Evolutionary conservation across 2,888 invertebrate species (phyloP), one percentile per base, ranked within the genome.

Genomic region (Hypselothyrea guttata): DNA sequence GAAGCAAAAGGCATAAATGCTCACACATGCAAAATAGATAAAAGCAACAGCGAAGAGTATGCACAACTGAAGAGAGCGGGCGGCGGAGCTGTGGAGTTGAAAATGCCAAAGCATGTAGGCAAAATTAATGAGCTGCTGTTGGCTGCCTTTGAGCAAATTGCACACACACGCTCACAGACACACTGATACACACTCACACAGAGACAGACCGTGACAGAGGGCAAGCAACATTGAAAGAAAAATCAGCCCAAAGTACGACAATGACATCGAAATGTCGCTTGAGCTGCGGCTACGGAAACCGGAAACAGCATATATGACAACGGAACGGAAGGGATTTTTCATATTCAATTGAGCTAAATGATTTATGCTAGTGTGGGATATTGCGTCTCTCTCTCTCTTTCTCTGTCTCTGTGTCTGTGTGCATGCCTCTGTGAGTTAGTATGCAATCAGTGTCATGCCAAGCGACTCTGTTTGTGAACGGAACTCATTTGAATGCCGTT

Each of bases 231-330:
- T 38, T 44, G 18, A 35, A 74, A 48, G 52, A 45, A 70, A 62
- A 58, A 62, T 58, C 77, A 55, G 59, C 54, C 54, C 57, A 47
- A 70, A 75, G 54, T 42, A 57, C 45, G 53, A 46, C 42, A 51
- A 55, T 44, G 47, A 48, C 12, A 46, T 27, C 41, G 44, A 45
- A 12, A 47, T 48, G 53, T 52, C 48, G 71, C 82, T 78, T 68
- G 65, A 84, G 72, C 59, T 71, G 72, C 49, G 68, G 58, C 75
- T 62, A 54, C 87, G 88, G 87, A 86, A 82, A 61, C 79, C 84
- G 87, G 87, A 88, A 88, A 88, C 87, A 86, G 88, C 84, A 85
- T 84, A 88, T 87, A 82, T 88, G 87, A 84, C 88, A 86, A 77
- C 74, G 44, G 71, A 87, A 75, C 88, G 88, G 87, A 87, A 86